Conservation (phyloP, 1,140 invertebrate species). For the Drosophila ohnishii region DNA sequence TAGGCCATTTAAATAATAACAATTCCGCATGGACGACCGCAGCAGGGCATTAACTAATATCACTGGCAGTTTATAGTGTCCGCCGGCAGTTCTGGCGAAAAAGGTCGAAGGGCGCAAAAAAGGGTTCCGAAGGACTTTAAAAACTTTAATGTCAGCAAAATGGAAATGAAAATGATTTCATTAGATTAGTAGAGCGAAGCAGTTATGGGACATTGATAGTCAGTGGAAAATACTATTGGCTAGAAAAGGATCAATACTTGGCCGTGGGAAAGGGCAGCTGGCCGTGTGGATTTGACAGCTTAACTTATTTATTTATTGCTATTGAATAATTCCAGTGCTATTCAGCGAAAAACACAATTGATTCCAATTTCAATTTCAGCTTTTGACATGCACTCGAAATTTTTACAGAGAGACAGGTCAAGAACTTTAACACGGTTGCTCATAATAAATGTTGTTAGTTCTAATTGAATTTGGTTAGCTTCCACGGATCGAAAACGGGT, state of each 20-base stretch:
- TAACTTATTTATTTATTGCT: constrained; percentile 36
- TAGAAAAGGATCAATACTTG: constrained; percentile 14
- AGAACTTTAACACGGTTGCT: constrained; percentile 5
- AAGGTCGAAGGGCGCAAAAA: constrained; percentile 39
- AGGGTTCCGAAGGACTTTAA: constrained; percentile 34
- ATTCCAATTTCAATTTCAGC: constrained; percentile 25
- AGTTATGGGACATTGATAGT: constrained; percentile 7
- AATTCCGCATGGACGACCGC: constrained; percentile 57
- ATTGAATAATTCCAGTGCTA: constrained; percentile 9
- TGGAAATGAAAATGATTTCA: constrained; percentile 41
- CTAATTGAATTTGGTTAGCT: constrained; percentile 40
- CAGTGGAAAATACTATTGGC: neutral
- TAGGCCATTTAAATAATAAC: constrained; percentile 59
- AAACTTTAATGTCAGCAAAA: constrained; percentile 47
- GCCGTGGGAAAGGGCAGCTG: constrained; percentile 26
- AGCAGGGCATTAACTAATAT: constrained; percentile 53
- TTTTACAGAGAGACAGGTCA: constrained; percentile 2
- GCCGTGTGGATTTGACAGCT: constrained; percentile 20
- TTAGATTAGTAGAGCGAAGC: constrained; percentile 31
- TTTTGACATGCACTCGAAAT: constrained; percentile 3
- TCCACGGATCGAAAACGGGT: neutral
- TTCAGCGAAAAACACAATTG: constrained; percentile 17
- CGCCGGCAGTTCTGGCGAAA: constrained; percentile 21
- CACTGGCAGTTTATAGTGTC: constrained; percentile 41
- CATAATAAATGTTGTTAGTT: constrained; percentile 24